A percentile compares a stretch with the other conserved stretches of the same genome.
Conservation (phyloP, 2,113 vertebrate genomes). For the Oryzias melastigma region DNA sequence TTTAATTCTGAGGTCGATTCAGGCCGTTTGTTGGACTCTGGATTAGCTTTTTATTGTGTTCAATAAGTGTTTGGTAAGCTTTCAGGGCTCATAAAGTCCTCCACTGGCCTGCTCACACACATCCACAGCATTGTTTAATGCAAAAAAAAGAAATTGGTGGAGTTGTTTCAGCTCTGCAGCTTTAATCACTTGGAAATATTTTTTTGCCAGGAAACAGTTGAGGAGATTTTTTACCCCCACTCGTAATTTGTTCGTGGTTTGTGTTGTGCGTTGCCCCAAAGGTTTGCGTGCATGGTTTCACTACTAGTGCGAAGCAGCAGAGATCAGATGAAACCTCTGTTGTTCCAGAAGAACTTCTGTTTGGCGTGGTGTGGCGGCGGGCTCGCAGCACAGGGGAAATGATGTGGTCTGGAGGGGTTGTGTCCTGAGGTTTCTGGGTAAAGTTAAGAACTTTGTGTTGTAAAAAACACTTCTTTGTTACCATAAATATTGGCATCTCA, state of each 20-base stretch:
- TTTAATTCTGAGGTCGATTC: slow-evolving; percentile 21
- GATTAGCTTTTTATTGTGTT: slow-evolving; percentile 29
- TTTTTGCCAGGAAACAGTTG: slow-evolving; percentile 73
- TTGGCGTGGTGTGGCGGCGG: slow-evolving; percentile 30
- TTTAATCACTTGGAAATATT: slow-evolving; percentile 74
- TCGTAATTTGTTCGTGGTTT: slow-evolving; percentile 58
- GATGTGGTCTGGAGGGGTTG: slow-evolving; percentile 8
- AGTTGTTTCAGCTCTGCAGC: slow-evolving; percentile 46
- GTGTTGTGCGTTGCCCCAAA: slow-evolving; percentile 45
- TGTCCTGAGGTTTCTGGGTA: slow-evolving; percentile 18
- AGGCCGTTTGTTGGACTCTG: slow-evolving; percentile 11
- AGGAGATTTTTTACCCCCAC: slow-evolving; percentile 47
- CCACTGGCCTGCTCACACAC: slow-evolving; percentile 26
- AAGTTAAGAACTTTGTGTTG: not conserved
- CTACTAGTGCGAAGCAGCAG: slow-evolving; percentile 26
- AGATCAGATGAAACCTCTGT: slow-evolving; percentile 40
- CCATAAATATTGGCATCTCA: not conserved
- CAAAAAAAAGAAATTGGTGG: slow-evolving; percentile 15
- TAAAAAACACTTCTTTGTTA: not conserved
- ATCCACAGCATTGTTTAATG: slow-evolving; percentile 50
- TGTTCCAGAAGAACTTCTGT: slow-evolving; percentile 51
- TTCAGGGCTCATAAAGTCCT: slow-evolving; percentile 41
- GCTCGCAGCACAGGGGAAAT: slow-evolving; percentile 21
- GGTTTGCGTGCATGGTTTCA: slow-evolving; percentile 26
- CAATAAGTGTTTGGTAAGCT: slow-evolving; percentile 43